A percentile compares a stretch with the other conserved stretches of the same genome.
Evolutionary conservation across 2,888 invertebrate genomes (phyloP).

Genomic region (Drosophila birchii): DNA sequence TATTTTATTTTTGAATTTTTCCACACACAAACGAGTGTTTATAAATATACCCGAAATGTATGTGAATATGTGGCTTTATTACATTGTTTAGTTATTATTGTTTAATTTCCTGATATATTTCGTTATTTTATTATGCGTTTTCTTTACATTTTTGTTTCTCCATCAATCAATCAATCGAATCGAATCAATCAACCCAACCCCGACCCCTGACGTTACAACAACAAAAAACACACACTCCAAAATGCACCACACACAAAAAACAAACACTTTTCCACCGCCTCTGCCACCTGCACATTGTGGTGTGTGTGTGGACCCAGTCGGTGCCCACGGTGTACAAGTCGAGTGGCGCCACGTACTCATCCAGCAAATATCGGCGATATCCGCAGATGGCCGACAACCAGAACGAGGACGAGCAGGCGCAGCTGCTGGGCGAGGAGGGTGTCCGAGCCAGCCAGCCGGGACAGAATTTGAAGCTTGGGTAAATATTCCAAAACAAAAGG

Average conservation of each 20-base stretch:
- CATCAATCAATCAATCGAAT: slow-evolving; percentile 48
- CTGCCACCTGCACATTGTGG: slow-evolving; percentile 61
- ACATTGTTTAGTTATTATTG: slow-evolving; percentile 29
- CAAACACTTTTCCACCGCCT: slow-evolving; percentile 32
- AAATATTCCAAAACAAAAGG: slow-evolving; percentile 86
- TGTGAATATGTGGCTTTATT: slow-evolving; percentile 31
- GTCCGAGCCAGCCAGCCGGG: slow-evolving; percentile 91
- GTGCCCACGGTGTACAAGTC: slow-evolving; percentile 86
- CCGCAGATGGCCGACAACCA: slow-evolving; percentile 98
- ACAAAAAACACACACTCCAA: slow-evolving; percentile 26
- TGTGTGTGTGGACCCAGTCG: slow-evolving; percentile 85
- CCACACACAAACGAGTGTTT: slow-evolving; percentile 5
- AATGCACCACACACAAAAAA: slow-evolving; percentile 39
- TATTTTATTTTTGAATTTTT: neutral
- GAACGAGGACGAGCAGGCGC: slow-evolving; percentile 97
- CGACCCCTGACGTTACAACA: slow-evolving; percentile 29
- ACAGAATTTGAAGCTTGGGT: slow-evolving; percentile 99
- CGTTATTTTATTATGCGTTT: slow-evolving; percentile 55
- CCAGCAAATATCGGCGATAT: slow-evolving; percentile 85
- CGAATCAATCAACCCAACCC: slow-evolving; percentile 47
- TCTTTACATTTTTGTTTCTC: slow-evolving; percentile 48
- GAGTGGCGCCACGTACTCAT: slow-evolving; percentile 76
- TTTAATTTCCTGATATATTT: slow-evolving; percentile 38
- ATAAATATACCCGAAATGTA: slow-evolving; percentile 28
- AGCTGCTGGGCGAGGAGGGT: slow-evolving; percentile 98